Evolutionary conservation across 2,113 vertebrate species (phyloP).

Genomic region (Peucedramus taeniatus): DNA sequence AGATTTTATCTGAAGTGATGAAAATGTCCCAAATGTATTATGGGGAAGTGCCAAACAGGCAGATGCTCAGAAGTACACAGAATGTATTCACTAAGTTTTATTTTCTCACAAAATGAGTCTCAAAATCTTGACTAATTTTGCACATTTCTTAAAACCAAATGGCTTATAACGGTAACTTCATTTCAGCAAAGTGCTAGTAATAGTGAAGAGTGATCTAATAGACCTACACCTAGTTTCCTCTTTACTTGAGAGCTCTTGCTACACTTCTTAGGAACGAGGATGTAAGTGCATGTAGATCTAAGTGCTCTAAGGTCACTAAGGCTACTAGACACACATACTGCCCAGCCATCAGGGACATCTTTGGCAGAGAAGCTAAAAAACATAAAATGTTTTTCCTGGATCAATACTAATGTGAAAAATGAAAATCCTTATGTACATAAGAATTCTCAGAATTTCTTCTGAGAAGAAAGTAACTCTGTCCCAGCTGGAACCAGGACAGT

Average conservation of each 20-base stretch:
- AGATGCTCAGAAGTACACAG: neutral
- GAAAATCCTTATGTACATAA: neutral
- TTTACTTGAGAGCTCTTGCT: neutral
- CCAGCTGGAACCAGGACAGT: neutral
- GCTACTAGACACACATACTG: neutral
- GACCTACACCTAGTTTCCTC: neutral
- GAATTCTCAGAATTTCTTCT: neutral
- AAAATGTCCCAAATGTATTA: slow-evolving; percentile 33
- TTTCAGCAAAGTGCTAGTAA: neutral
- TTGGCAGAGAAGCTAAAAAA: neutral
- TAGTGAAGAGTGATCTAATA: neutral
- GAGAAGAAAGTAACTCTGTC: neutral
- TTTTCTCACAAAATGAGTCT: slow-evolving; percentile 5
- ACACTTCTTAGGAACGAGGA: neutral
- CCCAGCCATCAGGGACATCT: neutral
- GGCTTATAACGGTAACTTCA: neutral
- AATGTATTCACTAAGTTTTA: neutral
- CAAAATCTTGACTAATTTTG: neutral
- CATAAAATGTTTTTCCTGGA: neutral
- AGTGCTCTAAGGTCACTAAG: neutral
- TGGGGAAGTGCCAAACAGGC: neutral
- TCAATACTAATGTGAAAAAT: neutral
- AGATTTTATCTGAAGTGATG: neutral
- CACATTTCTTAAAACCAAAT: neutral
- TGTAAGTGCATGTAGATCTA: neutral